phyloP scores from a whole-genome alignment of 37 sponge, comb jelly and placozoan species.

The Spongilla lacustris region DNA sequence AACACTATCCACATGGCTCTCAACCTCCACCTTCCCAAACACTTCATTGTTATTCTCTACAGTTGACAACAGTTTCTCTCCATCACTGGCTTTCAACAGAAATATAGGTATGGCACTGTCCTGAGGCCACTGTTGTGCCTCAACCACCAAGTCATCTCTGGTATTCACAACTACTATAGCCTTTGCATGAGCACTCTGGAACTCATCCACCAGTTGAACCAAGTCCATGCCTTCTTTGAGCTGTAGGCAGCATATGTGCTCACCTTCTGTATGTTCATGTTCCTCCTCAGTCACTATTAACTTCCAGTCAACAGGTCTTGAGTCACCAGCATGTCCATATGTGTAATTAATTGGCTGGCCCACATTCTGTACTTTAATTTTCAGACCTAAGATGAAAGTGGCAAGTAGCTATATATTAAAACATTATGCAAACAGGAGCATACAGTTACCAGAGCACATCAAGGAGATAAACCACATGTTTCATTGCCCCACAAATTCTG shows the following conservation, averaged over 20 bases:
- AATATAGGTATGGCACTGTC: conserved; percentile 12
- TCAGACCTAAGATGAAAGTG: background rate
- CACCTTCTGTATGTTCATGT: conserved; percentile 5
- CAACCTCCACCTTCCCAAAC: conserved; percentile 21
- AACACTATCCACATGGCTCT: conserved; percentile 6
- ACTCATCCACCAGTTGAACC: background rate
- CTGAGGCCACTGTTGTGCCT: background rate
- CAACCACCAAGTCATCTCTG: background rate
- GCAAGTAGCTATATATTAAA: background rate
- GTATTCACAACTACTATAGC: conserved; percentile 24
- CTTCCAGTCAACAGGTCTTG: background rate
- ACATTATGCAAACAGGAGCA: too few relatives aligned
- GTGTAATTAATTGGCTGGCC: too few relatives aligned
- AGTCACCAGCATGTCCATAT: background rate
- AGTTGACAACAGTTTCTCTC: conserved; percentile 11
- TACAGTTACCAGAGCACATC: too few relatives aligned
- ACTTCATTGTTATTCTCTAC: conserved; percentile 21
- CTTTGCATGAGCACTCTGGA: conserved; percentile 1
- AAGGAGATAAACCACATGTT: too few relatives aligned
- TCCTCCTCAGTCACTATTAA: background rate
- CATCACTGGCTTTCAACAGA: conserved; percentile 41
- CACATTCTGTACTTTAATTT: background rate
- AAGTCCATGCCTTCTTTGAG: conserved; percentile 15
- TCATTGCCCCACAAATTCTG: too few relatives aligned
- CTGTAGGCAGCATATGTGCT: conserved; percentile 3